Percentiles rank a stretch among this genome's conserved stretches.
phyloP scores from a whole-genome alignment of 2,888 invertebrate species.

The Acanthosepion pharaonis region DNA sequence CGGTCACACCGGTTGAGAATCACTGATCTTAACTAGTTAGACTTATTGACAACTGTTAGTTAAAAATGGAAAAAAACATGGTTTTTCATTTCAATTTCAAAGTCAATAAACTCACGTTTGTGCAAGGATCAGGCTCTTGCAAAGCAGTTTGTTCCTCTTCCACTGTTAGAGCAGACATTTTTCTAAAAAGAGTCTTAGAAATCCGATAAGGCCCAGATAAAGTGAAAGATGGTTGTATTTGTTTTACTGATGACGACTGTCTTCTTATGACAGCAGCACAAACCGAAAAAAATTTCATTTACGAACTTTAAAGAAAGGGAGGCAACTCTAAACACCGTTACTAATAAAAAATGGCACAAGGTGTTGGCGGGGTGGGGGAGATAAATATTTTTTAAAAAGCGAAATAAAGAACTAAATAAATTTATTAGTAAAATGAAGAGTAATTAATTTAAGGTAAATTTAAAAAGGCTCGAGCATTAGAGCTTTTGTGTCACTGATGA shows the following conservation, averaged over 20 bases:
- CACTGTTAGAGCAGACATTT: neutral
- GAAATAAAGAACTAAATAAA: too few species aligned
- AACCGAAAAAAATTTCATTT: neutral
- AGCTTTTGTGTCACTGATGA: too few species aligned
- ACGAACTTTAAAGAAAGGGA: neutral
- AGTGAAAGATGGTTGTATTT: neutral
- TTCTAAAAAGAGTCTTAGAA: neutral
- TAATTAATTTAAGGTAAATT: too few species aligned
- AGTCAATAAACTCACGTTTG: constrained; percentile 51
- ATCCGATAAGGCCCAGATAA: neutral
- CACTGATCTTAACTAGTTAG: too few species aligned
- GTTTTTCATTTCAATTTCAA: neutral
- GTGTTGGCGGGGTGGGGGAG: too few species aligned
- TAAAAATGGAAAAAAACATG: neutral
- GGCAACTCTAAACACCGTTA: neutral
- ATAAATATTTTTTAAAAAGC: too few species aligned
- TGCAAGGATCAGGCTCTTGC: constrained; percentile 42
- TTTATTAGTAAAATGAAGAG: too few species aligned
- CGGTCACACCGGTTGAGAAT: too few species aligned
- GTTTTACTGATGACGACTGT: neutral
- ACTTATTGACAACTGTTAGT: too few species aligned
- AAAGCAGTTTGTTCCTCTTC: neutral
- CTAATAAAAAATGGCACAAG: too few species aligned
- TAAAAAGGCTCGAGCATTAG: too few species aligned
- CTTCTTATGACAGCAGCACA: neutral